A percentile compares a stretch with the other conserved stretches of the same genome.
Conservation (phyloP, 1,140 invertebrate species). For the Drosophila rufa region DNA sequence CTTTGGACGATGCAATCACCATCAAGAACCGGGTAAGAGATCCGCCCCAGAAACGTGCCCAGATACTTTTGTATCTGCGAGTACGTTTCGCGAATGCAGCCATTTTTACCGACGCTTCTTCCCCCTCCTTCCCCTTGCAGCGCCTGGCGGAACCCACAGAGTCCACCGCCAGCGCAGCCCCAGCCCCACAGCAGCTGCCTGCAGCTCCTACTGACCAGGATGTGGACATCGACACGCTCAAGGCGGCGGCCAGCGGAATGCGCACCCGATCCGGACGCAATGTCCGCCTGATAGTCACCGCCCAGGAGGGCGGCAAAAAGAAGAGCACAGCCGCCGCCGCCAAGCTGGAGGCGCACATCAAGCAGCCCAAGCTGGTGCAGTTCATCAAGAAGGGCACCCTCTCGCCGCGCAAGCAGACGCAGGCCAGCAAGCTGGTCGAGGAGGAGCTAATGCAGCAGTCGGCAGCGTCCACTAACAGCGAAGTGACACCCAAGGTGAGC, state of each 20-base stretch:
- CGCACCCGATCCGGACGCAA: slow-evolving; percentile 75
- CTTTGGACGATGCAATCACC: slow-evolving; percentile 87
- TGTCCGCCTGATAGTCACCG: slow-evolving; percentile 68
- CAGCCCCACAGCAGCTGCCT: slow-evolving; percentile 21
- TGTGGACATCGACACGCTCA: slow-evolving; percentile 69
- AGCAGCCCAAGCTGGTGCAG: slow-evolving; percentile 79
- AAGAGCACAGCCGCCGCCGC: slow-evolving; percentile 47
- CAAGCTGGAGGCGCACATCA: slow-evolving; percentile 62
- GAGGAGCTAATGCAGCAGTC: slow-evolving; percentile 26
- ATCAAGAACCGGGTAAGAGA: slow-evolving; percentile 87
- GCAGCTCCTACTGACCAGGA: slow-evolving; percentile 45
- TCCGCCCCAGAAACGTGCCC: slow-evolving; percentile 30
- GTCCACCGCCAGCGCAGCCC: slow-evolving; percentile 2
- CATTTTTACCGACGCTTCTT: slow-evolving; percentile 34
- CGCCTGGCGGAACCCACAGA: slow-evolving; percentile 65
- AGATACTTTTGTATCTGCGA: slow-evolving; percentile 49
- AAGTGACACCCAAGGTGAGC: slow-evolving; percentile 61
- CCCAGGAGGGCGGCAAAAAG: slow-evolving; percentile 43
- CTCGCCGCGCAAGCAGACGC: slow-evolving; percentile 70
- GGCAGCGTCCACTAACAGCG: slow-evolving; percentile 23
- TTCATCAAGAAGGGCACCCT: slow-evolving; percentile 77
- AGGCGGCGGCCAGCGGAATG: slow-evolving; percentile 56
- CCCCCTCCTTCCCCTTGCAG: slow-evolving; percentile 30
- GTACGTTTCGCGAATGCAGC: slow-evolving; percentile 39
- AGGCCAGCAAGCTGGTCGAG: slow-evolving; percentile 37